phyloP scores from a whole-genome alignment of 2,113 vertebrate species.

The Anoplopoma fimbria region DNA sequence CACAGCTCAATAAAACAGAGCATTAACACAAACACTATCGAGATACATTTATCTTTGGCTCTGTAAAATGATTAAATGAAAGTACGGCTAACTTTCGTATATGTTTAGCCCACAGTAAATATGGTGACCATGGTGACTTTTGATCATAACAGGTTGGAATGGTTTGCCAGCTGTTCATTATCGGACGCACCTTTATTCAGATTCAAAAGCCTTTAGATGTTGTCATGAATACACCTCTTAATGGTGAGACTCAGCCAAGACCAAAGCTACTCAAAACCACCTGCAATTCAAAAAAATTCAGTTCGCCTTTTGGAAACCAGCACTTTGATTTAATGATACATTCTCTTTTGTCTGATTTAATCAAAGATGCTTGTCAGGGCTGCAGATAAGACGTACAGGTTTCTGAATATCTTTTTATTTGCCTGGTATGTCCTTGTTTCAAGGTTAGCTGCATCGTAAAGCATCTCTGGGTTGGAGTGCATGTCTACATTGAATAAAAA shows the following conservation, averaged over 20 bases:
- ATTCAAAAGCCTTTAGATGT: neutral
- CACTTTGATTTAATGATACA: constrained; percentile 14
- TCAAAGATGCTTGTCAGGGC: constrained; percentile 39
- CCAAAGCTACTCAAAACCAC: neutral
- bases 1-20: neutral
- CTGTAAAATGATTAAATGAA: neutral
- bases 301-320: constrained; percentile 4
- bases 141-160: neutral
- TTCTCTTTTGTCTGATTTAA: constrained; percentile 24
- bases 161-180: neutral
- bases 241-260: neutral
- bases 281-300: neutral
- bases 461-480: neutral
- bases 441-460: constrained; percentile 54
- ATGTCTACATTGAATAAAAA: constrained; percentile 16
- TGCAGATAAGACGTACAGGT: constrained; percentile 25
- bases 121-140: neutral
- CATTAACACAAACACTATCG: neutral
- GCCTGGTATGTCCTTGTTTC: constrained; percentile 20
- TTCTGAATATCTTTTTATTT: constrained; percentile 40
- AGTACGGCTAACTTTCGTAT: neutral
- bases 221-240: neutral
- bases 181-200: neutral
- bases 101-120: neutral
- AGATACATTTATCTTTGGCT: neutral